phyloP scores from a whole-genome alignment of 2,113 vertebrate species.

The Paradisaea rubra region DNA sequence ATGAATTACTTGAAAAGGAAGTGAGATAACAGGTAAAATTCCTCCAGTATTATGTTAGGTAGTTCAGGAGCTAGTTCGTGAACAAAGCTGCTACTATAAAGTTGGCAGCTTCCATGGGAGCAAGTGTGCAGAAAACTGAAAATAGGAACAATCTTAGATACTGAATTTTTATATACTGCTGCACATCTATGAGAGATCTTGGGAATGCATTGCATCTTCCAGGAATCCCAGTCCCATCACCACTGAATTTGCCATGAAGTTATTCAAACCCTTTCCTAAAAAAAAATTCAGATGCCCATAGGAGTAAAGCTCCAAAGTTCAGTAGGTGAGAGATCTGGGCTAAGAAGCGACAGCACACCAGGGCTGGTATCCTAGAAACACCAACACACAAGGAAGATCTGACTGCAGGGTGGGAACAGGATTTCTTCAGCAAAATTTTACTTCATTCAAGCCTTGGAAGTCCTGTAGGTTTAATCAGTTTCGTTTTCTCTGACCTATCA shows the following conservation, averaged over 20 bases:
- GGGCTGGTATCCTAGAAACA: background rate
- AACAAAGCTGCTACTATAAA: background rate
- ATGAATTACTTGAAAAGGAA: background rate
- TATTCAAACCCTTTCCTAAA: background rate
- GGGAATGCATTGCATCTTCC: background rate
- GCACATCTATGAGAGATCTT: background rate
- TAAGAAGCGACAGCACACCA: background rate
- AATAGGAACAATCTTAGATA: background rate
- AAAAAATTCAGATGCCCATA: background rate
- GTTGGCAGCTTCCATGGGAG: background rate
- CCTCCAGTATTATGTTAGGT: background rate
- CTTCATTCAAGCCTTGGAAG: background rate
- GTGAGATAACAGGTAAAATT: background rate
- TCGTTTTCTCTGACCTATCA: background rate
- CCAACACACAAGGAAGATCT: background rate
- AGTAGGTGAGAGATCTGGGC: background rate
- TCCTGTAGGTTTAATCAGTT: background rate
- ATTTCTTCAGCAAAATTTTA: background rate
- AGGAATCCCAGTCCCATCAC: background rate
- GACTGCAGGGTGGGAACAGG: background rate
- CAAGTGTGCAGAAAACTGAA: background rate
- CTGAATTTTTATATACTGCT: background rate
- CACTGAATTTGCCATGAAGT: background rate
- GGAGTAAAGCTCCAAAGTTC: background rate
- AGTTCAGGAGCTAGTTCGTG: background rate